Evolutionary conservation across 2,113 vertebrate genomes (phyloP).

Genomic region (Hippoglossus stenolepis): DNA sequence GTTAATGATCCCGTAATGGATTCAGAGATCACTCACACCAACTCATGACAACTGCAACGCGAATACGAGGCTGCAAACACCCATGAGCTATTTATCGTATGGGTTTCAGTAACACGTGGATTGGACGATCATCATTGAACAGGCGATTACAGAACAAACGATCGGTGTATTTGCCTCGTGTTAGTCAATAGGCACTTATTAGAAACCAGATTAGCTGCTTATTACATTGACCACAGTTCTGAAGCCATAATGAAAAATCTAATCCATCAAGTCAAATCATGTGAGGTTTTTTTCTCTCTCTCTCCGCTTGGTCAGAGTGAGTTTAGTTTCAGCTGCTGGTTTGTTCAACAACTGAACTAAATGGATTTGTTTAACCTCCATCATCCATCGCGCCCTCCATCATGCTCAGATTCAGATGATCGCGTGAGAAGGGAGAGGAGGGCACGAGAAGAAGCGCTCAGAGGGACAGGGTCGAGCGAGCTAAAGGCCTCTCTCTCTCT

Average conservation of each 20-base stretch:
- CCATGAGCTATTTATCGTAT: too few relatives aligned
- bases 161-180: neutral
- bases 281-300: neutral
- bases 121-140: too few relatives aligned
- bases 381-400: neutral
- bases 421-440: constrained; percentile 55
- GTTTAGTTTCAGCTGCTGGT: neutral
- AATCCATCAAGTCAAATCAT: constrained; percentile 24
- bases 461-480: neutral
- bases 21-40: neutral
- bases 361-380: neutral
- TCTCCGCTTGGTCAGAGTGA: neutral
- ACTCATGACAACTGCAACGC: neutral
- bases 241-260: constrained; percentile 9
- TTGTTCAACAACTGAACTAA: neutral
- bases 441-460: constrained; percentile 2
- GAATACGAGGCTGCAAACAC: too few relatives aligned
- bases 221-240: constrained; percentile 5
- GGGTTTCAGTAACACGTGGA: too few relatives aligned
- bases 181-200: constrained; percentile 14
- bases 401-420: constrained; percentile 30
- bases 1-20: neutral
- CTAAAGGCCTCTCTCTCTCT: too few relatives aligned
- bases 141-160: too few relatives aligned
- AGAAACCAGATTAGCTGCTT: constrained; percentile 29